These are phyloP conservation scores for Serranus cabrilla DNA, from an alignment of 2,797 vertebrate genomes.

Conservation along the genomic window DNA sequence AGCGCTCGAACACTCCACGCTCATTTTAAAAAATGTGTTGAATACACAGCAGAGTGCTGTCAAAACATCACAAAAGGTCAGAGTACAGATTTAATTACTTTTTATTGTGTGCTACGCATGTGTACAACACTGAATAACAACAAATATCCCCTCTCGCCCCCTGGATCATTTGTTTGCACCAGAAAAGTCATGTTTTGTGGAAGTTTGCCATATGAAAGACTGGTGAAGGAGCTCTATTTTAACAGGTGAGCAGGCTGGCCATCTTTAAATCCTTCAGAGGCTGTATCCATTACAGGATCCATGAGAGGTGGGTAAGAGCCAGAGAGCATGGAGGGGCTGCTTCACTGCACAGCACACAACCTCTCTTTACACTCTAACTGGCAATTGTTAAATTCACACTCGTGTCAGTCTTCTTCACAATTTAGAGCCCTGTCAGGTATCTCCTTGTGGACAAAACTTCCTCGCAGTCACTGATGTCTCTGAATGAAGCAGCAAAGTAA, in stretches of 20 bases:
- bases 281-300: constrained; percentile 77
- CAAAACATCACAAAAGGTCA: constrained; percentile 65
- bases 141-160: constrained; percentile 1
- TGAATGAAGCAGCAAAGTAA: constrained; percentile 56
- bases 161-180: constrained; percentile 41
- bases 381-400: constrained; percentile 79
- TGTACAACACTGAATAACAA: constrained; percentile 24
- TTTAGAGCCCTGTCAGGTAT: constrained; percentile 73
- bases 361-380: constrained; percentile 69
- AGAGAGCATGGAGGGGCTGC: constrained; percentile 66
- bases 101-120: constrained; percentile 22
- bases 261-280: constrained; percentile 74
- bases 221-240: constrained; percentile 52
- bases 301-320: constrained; percentile 73
- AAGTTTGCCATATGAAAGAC: constrained; percentile 55
- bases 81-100: constrained; percentile 70
- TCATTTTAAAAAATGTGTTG: constrained; percentile 60
- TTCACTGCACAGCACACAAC: constrained; percentile 72
- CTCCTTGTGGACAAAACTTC: constrained; percentile 59
- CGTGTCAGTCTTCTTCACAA: constrained; percentile 73
- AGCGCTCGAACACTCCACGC: constrained; percentile 49
- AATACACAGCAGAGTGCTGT: constrained; percentile 53
- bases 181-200: constrained; percentile 35
- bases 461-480: constrained; percentile 37
- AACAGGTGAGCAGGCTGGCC: constrained; percentile 71